Evolutionary conservation across 2,888 invertebrate genomes (phyloP).

Genomic region (Halocaridina rubra): DNA sequence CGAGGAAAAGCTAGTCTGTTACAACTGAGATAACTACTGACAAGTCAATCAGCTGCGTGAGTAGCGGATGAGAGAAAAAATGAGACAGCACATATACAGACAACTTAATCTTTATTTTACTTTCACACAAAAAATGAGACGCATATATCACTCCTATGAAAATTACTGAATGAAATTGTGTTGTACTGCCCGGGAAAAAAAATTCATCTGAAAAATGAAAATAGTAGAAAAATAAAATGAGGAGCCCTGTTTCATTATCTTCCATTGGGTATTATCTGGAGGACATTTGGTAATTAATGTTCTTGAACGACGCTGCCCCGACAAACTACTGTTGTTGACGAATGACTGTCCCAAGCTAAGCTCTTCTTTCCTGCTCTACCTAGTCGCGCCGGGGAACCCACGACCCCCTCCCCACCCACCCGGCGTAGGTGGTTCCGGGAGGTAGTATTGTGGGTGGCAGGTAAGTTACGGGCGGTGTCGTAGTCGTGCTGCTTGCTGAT

Average conservation of each 20-base stretch:
- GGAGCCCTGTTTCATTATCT: conserved; percentile 58
- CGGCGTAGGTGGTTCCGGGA: conserved; percentile 7
- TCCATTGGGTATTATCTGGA: too few relatives aligned
- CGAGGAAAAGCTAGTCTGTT: conserved; percentile 28
- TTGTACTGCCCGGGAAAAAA: conserved; percentile 56
- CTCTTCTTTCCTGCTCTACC: conserved; percentile 33
- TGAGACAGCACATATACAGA: conserved; percentile 55
- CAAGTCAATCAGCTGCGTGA: not conserved
- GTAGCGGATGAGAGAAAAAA: conserved; percentile 43
- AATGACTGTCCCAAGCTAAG: too few relatives aligned
- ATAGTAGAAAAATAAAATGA: conserved; percentile 58
- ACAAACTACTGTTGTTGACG: too few relatives aligned
- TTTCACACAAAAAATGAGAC: conserved; percentile 53
- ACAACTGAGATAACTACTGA: not conserved
- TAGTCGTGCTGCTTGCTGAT: conserved; percentile 20
- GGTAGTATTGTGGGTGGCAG: conserved; percentile 32
- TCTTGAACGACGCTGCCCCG: conserved; percentile 7
- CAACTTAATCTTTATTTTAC: conserved; percentile 45
- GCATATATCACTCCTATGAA: conserved; percentile 52
- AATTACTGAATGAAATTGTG: conserved; percentile 44
- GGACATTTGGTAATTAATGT: conserved; percentile 35
- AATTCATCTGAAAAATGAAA: conserved; percentile 47
- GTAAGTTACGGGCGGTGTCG: conserved; percentile 46
- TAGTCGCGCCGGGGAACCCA: conserved; percentile 35
- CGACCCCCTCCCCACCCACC: conserved; percentile 35